These are phyloP conservation scores for Synergus umbraculus DNA, from an alignment of 2,888 invertebrate genomes.

Conservation along the genomic window DNA sequence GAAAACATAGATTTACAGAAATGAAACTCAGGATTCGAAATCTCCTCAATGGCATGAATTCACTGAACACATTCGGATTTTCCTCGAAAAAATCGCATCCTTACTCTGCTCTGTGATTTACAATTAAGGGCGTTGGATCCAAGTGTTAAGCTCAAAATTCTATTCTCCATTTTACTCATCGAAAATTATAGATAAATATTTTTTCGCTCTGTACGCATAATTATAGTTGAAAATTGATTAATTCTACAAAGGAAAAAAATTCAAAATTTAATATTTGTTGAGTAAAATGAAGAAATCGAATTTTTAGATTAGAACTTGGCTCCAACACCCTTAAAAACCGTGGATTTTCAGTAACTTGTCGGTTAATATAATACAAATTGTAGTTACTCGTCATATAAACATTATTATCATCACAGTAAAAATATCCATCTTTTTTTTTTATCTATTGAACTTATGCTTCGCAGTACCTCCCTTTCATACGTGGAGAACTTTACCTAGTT, in stretches of 20 bases:
- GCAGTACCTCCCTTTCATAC: slow-evolving; percentile 41
- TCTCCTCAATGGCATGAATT: neutral
- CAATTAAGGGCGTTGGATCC: too few relatives aligned
- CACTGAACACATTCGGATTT: neutral
- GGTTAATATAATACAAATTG: slow-evolving; percentile 72
- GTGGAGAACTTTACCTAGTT: slow-evolving; percentile 45
- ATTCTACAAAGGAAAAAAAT: too few relatives aligned
- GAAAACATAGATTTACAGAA: neutral
- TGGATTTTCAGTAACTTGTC: slow-evolving; percentile 65
- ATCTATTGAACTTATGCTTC: slow-evolving; percentile 65
- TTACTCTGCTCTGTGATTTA: slow-evolving; percentile 48
- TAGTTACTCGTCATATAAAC: slow-evolving; percentile 76
- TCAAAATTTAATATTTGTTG: too few relatives aligned
- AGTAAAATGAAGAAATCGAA: too few relatives aligned
- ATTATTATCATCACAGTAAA: slow-evolving; percentile 78
- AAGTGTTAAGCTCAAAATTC: too few relatives aligned
- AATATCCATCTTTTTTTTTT: slow-evolving; percentile 68
- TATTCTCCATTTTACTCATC: too few relatives aligned
- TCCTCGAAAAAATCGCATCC: slow-evolving; percentile 44
- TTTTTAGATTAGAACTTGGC: too few relatives aligned
- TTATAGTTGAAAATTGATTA: too few relatives aligned
- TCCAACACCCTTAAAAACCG: slow-evolving; percentile 61
- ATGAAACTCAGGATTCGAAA: neutral
- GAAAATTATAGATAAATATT: too few relatives aligned
- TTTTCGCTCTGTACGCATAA: too few relatives aligned